These are phyloP conservation scores for Caenorhabditis briggsae DNA, from an alignment of 1,140 invertebrate genomes.

Conservation along the genomic window DNA sequence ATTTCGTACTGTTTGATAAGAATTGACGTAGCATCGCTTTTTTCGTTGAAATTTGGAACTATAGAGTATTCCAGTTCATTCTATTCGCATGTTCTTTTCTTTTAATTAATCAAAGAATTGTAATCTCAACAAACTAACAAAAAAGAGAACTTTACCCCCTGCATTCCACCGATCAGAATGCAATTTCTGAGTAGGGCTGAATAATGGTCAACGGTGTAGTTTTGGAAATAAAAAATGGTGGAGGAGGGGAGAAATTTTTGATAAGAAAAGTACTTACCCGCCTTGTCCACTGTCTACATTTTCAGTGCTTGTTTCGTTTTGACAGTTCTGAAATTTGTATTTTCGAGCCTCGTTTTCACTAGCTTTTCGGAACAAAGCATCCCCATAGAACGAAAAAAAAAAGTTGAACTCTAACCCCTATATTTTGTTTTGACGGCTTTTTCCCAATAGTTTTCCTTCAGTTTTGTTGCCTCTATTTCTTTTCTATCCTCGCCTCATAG, in stretches of 20 bases:
- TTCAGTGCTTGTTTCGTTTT: not conserved
- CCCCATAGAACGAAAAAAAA: not conserved
- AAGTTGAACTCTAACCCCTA: not conserved
- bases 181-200: not conserved
- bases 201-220: constrained; percentile 23
- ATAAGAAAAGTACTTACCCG: constrained; percentile 12
- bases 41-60: not conserved
- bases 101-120: constrained; percentile 30
- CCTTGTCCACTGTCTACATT: constrained; percentile 6
- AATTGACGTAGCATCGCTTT: not conserved
- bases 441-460: not conserved
- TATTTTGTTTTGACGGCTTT: not conserved
- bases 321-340: too few species aligned
- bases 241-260: not conserved
- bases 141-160: constrained; percentile 29
- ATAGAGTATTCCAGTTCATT: too few species aligned
- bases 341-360: too few species aligned
- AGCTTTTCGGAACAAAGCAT: not conserved
- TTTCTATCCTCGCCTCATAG: too few species aligned
- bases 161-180: not conserved
- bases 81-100: not conserved
- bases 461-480: too few species aligned
- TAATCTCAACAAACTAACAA: not conserved
- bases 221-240: not conserved
- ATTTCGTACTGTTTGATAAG: not conserved